Conservation (phyloP, 2,888 invertebrate species). For the Ferdinandea cuprea region DNA sequence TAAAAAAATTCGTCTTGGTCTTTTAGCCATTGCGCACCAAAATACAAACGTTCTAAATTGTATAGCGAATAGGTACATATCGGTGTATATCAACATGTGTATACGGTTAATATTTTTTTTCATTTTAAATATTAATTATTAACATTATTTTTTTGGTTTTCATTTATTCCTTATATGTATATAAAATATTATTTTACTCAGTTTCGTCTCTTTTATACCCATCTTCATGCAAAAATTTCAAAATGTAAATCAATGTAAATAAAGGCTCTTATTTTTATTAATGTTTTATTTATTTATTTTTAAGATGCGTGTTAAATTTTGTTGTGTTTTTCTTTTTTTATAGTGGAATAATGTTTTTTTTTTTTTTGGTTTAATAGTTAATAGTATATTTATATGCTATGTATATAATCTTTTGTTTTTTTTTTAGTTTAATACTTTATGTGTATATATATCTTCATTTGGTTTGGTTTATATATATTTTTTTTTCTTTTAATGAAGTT, state of each 20-base stretch:
- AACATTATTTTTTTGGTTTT: conserved; percentile 25
- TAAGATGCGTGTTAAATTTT: conserved; percentile 56
- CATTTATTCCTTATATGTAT: conserved; percentile 66
- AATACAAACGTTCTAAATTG: conserved; percentile 69
- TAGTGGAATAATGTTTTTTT: conserved; percentile 25
- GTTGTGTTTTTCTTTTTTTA: conserved; percentile 31
- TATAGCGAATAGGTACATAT: conserved; percentile 75
- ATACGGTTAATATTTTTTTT: conserved; percentile 54
- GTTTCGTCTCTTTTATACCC: conserved; percentile 66
- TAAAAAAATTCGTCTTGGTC: conserved; percentile 53
- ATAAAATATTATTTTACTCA: conserved; percentile 74
- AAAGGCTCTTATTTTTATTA: conserved; percentile 80
- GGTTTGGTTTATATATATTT: conserved; percentile 41
- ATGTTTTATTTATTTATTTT: conserved; percentile 70
- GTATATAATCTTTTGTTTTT: conserved; percentile 61
- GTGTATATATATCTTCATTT: conserved; percentile 64
- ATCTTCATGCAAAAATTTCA: conserved; percentile 72
- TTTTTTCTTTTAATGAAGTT: conserved; percentile 53
- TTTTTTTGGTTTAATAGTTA: conserved; percentile 51
- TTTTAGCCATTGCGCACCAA: conserved; percentile 64
- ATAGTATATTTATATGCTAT: conserved; percentile 65
- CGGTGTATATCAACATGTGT: conserved; percentile 73
- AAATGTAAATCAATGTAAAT: conserved; percentile 78
- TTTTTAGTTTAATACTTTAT: conserved; percentile 57
- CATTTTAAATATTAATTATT: conserved; percentile 36